phyloP scores from a whole-genome alignment of 2,797 vertebrate genomes.

The Rousettus madagascariensis region DNA sequence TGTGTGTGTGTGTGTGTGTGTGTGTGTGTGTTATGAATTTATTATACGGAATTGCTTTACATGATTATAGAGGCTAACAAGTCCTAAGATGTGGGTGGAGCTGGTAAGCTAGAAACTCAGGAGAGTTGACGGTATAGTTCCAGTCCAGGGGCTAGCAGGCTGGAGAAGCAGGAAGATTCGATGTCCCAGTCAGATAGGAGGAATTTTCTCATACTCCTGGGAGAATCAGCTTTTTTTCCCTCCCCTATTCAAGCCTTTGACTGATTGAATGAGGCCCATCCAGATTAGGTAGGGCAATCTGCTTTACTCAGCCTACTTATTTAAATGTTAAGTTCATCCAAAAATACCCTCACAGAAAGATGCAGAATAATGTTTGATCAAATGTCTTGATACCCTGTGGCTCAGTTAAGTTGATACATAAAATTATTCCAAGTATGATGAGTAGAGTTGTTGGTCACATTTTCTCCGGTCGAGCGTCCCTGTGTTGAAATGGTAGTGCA shows the following conservation, averaged over 20 bases:
- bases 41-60: background rate
- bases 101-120: background rate
- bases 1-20: background rate
- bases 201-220: background rate
- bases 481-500: background rate
- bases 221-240: background rate
- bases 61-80: background rate
- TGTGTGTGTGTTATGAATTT: background rate
- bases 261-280: background rate
- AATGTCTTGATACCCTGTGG: background rate
- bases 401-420: background rate
- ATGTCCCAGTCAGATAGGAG: background rate
- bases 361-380: background rate
- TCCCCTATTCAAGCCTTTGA: background rate
- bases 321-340: background rate
- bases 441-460: background rate
- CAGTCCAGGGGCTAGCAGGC: background rate
- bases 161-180: background rate
- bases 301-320: background rate
- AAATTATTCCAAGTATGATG: background rate
- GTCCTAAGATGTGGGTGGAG: background rate
- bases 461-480: background rate
- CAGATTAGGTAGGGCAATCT: background rate
- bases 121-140: background rate
- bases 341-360: background rate